Percentiles rank a stretch among this genome's conserved stretches.
These are phyloP conservation scores for Noctua janthe DNA, from an alignment of 2,888 invertebrate genomes.

Conservation along the genomic window DNA sequence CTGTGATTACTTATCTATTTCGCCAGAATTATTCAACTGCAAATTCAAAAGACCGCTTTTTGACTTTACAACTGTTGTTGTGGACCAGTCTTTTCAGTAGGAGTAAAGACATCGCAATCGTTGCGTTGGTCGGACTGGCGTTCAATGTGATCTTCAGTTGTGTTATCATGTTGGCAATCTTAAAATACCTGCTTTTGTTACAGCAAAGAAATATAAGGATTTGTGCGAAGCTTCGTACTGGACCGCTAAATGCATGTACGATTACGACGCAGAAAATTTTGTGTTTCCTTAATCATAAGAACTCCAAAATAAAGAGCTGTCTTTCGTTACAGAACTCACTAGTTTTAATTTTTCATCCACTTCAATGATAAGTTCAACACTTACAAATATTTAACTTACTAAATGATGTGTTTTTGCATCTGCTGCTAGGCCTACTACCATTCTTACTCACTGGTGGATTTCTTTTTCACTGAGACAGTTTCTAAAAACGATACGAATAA, in stretches of 20 bases:
- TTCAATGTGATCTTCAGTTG: neutral
- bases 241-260: conserved; percentile 86
- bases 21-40: too few species aligned
- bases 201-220: conserved; percentile 85
- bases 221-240: conserved; percentile 84
- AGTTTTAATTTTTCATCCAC: neutral
- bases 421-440: neutral
- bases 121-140: neutral
- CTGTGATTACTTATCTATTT: too few species aligned
- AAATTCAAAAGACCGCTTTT: too few species aligned
- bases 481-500: neutral
- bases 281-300: conserved; percentile 77
- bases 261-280: conserved; percentile 81
- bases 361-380: too few species aligned
- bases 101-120: neutral
- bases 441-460: neutral
- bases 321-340: neutral
- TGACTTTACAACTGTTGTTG: neutral
- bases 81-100: neutral
- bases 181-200: conserved; percentile 64
- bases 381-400: neutral
- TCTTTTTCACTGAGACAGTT: neutral
- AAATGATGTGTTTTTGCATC: neutral
- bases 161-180: neutral
- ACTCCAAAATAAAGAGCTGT: conserved; percentile 23